These are phyloP conservation scores for Abramis brama DNA, from an alignment of 2,113 vertebrate species.

Conservation along the genomic window DNA sequence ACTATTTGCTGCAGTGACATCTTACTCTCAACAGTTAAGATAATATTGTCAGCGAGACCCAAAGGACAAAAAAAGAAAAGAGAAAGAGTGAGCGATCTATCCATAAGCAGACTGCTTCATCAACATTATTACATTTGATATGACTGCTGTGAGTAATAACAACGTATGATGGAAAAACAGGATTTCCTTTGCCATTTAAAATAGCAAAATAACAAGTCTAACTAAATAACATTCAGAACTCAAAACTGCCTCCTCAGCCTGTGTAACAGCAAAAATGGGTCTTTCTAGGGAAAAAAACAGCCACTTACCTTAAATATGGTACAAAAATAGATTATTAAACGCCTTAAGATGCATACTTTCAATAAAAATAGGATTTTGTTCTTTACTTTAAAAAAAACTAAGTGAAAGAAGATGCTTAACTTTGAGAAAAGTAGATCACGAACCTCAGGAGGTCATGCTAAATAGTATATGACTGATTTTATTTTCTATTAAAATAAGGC, in stretches of 20 bases:
- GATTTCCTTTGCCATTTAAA: not conserved
- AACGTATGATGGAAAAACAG: not conserved
- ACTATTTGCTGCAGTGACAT: constrained; percentile 13
- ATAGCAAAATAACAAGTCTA: not conserved
- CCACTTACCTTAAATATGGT: not conserved
- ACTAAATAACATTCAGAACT: not conserved
- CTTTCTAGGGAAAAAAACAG: not conserved
- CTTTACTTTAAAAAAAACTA: not conserved
- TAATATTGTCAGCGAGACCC: not conserved
- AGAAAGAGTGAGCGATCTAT: not conserved
- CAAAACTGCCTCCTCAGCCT: not conserved
- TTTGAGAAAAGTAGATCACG: not conserved
- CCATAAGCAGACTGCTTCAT: not conserved
- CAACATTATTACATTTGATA: not conserved
- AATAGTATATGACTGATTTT: not conserved
- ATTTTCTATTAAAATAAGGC: not conserved
- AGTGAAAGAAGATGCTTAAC: not conserved
- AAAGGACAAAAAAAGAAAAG: not conserved
- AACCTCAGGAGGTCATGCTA: not conserved
- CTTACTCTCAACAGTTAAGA: constrained; percentile 25
- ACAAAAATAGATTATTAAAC: not conserved
- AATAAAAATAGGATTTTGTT: not conserved
- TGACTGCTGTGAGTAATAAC: not conserved
- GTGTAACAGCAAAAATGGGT: not conserved
- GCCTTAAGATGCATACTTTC: not conserved